Conservation (phyloP, 2,888 invertebrate species). For the Osmoderma eremita region DNA sequence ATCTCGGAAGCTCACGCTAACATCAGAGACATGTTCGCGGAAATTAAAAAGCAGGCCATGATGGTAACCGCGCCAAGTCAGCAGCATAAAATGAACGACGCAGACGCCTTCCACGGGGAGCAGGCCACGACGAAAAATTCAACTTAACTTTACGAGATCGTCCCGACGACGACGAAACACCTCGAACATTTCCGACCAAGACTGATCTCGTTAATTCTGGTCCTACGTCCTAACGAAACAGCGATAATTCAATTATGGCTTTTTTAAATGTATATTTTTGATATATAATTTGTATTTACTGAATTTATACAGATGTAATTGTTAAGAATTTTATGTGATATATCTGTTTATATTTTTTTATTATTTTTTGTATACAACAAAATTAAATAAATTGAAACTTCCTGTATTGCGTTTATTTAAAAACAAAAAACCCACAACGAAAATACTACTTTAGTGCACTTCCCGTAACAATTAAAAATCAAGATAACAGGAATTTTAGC, state of each 20-base stretch:
- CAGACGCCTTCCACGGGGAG: slow-evolving; percentile 29
- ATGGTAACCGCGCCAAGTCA: slow-evolving; percentile 34
- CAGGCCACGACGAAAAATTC: slow-evolving; percentile 9
- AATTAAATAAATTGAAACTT: slow-evolving; percentile 3
- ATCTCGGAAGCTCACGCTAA: slow-evolving; percentile 38
- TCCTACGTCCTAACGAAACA: not conserved
- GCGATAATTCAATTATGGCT: not conserved
- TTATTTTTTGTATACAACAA: slow-evolving; percentile 2
- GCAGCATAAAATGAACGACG: slow-evolving; percentile 37
- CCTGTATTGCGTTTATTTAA: no score
- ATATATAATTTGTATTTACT: not conserved
- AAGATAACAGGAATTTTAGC: no score
- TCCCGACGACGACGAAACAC: not conserved
- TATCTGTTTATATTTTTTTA: not conserved
- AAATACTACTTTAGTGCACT: no score
- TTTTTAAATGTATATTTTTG: slow-evolving; percentile 10
- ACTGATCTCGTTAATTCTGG: not conserved
- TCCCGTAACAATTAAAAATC: no score
- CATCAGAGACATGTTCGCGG: slow-evolving; percentile 42
- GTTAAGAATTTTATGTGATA: slow-evolving; percentile 24
- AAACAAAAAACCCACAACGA: no score
- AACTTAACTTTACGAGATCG: not conserved
- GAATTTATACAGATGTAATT: slow-evolving; percentile 6
- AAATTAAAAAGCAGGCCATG: slow-evolving; percentile 44
- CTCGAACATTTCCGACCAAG: not conserved